These are phyloP conservation scores for Erebia palarica DNA, from an alignment of 2,888 invertebrate species.

Conservation along the genomic window DNA sequence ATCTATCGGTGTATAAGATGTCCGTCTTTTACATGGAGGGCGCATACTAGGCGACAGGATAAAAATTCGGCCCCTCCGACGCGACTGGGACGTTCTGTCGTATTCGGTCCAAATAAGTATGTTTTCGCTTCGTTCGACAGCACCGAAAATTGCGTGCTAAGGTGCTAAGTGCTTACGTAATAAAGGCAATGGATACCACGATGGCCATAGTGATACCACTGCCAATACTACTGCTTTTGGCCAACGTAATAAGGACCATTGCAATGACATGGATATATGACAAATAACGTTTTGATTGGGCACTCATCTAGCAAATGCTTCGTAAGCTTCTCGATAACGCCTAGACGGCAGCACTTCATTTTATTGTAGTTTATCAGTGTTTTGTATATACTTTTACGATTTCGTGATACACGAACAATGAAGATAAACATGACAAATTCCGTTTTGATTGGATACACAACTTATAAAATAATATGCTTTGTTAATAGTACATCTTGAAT, in stretches of 20 bases:
- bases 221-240: neutral
- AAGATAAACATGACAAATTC: slow-evolving; percentile 1
- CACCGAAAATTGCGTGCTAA: no score
- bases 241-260: slow-evolving; percentile 30
- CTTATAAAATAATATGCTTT: neutral
- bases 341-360: slow-evolving; percentile 4
- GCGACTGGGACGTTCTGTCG: no score
- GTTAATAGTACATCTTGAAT: neutral
- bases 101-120: no score
- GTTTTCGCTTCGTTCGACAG: no score
- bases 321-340: slow-evolving; percentile 29
- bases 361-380: slow-evolving; percentile 16
- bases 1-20: no score
- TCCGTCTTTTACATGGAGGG: no score
- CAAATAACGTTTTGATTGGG: slow-evolving; percentile 81
- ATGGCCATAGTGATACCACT: no score
- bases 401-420: neutral
- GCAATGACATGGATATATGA: slow-evolving; percentile 79
- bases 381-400: slow-evolving; percentile 1
- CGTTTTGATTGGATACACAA: slow-evolving; percentile 4
- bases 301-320: slow-evolving; percentile 45
- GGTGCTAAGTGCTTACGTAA: no score
- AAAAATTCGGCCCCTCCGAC: no score
- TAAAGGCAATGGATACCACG: no score
- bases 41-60: no score